Conservation (phyloP, 92 coral and sea anemone species). For the Virgularia gustaviana region DNA sequence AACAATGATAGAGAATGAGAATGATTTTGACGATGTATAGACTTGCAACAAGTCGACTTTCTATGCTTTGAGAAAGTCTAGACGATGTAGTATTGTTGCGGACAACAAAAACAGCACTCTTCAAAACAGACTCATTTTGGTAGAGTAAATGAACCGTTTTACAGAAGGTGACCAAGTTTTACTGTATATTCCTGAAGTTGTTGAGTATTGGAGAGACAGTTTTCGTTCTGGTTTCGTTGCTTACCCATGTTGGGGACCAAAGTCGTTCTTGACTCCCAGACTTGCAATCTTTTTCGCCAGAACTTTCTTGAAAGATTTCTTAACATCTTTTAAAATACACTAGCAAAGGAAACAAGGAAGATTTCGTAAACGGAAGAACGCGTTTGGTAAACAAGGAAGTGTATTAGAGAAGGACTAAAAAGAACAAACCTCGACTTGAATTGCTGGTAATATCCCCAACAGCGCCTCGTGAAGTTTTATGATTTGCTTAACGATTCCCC, state of each 20-base stretch:
- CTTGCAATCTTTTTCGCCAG: constrained; percentile 75
- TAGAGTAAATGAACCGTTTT: too few relatives aligned
- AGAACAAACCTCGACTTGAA: constrained; percentile 74
- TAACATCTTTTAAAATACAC: constrained; percentile 80
- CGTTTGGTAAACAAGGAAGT: background rate
- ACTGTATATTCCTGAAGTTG: background rate
- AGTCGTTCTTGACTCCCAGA: constrained; percentile 74
- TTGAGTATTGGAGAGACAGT: background rate
- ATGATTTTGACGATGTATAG: too few relatives aligned
- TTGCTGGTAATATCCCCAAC: constrained; percentile 61
- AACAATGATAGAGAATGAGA: too few relatives aligned
- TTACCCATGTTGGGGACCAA: constrained; percentile 97
- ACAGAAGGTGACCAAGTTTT: background rate
- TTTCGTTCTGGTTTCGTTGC: background rate
- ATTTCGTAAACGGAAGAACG: background rate
- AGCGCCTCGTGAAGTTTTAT: constrained; percentile 87
- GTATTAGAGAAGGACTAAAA: background rate
- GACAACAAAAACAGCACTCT: background rate
- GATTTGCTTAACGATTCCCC: constrained; percentile 82
- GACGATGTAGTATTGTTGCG: background rate
- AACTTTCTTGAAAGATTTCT: constrained; percentile 78
- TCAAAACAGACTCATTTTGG: too few relatives aligned
- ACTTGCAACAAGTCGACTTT: too few relatives aligned
- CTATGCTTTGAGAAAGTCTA: too few relatives aligned
- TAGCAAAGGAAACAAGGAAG: constrained; percentile 26